These are phyloP conservation scores for Haliclona indistincta DNA, from an alignment of 37 sponge, comb jelly and placozoan species.

Conservation along the genomic window DNA sequence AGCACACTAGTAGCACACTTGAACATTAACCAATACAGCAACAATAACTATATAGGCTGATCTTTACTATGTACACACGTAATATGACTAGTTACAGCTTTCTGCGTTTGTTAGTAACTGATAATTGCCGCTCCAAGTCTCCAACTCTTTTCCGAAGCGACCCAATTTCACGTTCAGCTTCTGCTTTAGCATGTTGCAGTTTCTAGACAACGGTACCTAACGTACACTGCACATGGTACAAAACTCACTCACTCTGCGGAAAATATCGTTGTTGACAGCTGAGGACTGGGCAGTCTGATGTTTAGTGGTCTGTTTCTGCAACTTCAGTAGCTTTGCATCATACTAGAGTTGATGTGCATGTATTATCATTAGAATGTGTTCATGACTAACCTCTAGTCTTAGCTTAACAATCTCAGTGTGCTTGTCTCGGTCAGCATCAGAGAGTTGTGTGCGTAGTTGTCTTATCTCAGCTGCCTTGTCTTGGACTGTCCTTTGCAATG, in stretches of 20 bases:
- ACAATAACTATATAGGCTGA: no score
- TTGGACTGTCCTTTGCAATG: slow-evolving; percentile 41
- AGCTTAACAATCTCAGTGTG: slow-evolving; percentile 80
- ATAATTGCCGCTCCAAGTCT: slow-evolving; percentile 58
- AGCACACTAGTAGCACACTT: no score
- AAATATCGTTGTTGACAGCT: slow-evolving; percentile 61
- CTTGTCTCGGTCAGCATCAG: slow-evolving; percentile 64
- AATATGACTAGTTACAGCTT: neutral
- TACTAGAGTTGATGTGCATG: no score
- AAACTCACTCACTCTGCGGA: slow-evolving; percentile 47
- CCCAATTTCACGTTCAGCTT: slow-evolving; percentile 58
- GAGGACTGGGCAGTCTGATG: slow-evolving; percentile 2
- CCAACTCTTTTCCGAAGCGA: slow-evolving; percentile 34
- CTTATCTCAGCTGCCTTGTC: slow-evolving; percentile 58
- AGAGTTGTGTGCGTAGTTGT: slow-evolving; percentile 51
- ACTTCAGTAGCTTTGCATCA: slow-evolving; percentile 72
- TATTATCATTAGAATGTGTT: neutral
- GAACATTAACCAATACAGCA: no score
- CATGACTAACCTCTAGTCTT: slow-evolving; percentile 61
- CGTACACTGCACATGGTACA: no score
- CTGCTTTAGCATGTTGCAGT: slow-evolving; percentile 67
- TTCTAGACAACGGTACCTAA: slow-evolving; percentile 28
- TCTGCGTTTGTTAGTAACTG: neutral
- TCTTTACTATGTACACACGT: no score
- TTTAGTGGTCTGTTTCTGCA: slow-evolving; percentile 59